These are phyloP conservation scores for Rhodophaea formosa DNA, from an alignment of 2,888 invertebrate genomes.

Conservation along the genomic window DNA sequence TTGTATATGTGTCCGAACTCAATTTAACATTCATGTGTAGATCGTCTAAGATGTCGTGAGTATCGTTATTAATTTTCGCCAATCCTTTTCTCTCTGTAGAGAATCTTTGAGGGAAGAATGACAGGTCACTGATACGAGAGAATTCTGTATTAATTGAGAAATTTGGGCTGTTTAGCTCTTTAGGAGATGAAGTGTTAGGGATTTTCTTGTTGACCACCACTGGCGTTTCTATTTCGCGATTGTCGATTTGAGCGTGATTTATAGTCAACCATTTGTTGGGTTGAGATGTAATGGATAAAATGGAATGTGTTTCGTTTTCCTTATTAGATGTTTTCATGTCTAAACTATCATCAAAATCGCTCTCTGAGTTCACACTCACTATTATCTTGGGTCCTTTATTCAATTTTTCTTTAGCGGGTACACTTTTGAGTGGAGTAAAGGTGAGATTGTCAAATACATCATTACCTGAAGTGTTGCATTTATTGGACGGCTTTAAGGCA, in stretches of 20 bases:
- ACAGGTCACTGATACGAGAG: constrained; percentile 71
- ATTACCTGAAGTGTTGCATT: constrained; percentile 39
- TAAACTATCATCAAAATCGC: constrained; percentile 64
- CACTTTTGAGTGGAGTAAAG: constrained; percentile 65
- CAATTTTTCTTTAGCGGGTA: constrained; percentile 53
- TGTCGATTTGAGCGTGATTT: constrained; percentile 44
- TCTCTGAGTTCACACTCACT: constrained; percentile 62
- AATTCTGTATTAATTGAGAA: constrained; percentile 74
- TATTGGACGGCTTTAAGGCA: constrained; percentile 60
- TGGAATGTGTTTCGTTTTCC: constrained; percentile 65
- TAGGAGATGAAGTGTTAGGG: constrained; percentile 73
- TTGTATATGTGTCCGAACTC: constrained; percentile 77
- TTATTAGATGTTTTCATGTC: constrained; percentile 52
- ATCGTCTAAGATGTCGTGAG: constrained; percentile 59
- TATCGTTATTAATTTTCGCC: constrained; percentile 57
- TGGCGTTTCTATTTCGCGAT: constrained; percentile 46
- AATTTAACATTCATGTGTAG: constrained; percentile 48
- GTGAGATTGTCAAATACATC: constrained; percentile 69
- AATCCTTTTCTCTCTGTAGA: constrained; percentile 71
- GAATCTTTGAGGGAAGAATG: constrained; percentile 67
- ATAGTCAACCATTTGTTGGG: constrained; percentile 56
- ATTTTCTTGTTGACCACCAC: constrained; percentile 56
- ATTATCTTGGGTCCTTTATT: constrained; percentile 64
- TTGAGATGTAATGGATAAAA: constrained; percentile 55
- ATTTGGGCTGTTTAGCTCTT: constrained; percentile 69